These are phyloP conservation scores for Drosophila orena DNA, from an alignment of 1,140 invertebrate genomes.

Conservation along the genomic window DNA sequence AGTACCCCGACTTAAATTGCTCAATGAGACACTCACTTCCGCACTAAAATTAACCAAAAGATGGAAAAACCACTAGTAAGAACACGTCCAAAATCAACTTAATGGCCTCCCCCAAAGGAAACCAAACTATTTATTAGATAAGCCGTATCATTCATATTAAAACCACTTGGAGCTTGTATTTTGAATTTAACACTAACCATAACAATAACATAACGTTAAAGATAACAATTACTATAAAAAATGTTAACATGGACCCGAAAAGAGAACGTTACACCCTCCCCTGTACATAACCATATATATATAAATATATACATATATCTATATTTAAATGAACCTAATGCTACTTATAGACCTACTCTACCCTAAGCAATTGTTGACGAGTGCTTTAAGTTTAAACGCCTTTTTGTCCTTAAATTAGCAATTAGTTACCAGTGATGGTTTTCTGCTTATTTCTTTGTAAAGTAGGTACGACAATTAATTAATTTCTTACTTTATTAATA, in stretches of 20 bases:
- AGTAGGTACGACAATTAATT: constrained; percentile 37
- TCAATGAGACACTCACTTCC: constrained; percentile 8
- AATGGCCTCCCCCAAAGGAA: constrained; percentile 44
- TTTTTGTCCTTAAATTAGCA: constrained; percentile 61
- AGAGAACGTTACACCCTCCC: constrained; percentile 30
- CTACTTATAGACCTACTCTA: constrained; percentile 39
- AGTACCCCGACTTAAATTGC: background rate
- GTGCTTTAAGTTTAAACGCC: constrained; percentile 72
- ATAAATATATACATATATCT: constrained; percentile 32
- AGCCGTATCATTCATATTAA: constrained; percentile 53
- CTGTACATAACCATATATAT: constrained; percentile 53
- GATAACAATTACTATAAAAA: constrained; percentile 37
- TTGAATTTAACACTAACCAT: constrained; percentile 70
- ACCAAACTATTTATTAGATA: constrained; percentile 46
- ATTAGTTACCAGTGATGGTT: constrained; percentile 21
- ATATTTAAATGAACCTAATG: constrained; percentile 36
- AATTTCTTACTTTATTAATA: constrained; percentile 26
- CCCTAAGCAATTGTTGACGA: constrained; percentile 76
- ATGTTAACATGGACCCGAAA: constrained; percentile 68
- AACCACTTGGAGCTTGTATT: constrained; percentile 76
- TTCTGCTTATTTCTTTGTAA: constrained; percentile 37
- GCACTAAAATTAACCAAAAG: constrained; percentile 23
- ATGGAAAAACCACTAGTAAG: constrained; percentile 31
- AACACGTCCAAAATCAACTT: constrained; percentile 66
- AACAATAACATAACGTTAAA: constrained; percentile 42